A percentile compares a stretch with the other conserved stretches of the same genome.
Conservation (phyloP, 2,113 vertebrate species). For the Leucoraja erinaceus region DNA sequence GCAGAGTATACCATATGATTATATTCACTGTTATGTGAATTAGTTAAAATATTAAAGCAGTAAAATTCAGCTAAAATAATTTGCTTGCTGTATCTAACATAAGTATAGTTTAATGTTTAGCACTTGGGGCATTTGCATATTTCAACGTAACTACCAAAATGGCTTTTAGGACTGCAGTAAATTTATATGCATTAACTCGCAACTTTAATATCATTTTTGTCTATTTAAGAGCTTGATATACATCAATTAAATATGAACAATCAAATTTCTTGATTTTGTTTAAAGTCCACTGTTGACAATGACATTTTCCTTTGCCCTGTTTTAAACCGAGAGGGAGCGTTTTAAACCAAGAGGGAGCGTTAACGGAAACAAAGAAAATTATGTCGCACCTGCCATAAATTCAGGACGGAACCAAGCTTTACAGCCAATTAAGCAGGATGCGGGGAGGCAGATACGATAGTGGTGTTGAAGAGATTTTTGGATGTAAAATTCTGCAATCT, state of each 20-base stretch:
- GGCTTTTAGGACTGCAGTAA: not conserved
- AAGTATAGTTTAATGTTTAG: not conserved
- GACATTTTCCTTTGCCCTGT: not conserved
- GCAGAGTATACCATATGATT: not conserved
- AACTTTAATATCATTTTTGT: not conserved
- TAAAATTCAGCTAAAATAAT: not conserved
- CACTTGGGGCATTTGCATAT: not conserved
- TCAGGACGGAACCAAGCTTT: not conserved
- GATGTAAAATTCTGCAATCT: not conserved
- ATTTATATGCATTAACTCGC: not conserved
- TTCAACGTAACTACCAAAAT: not conserved
- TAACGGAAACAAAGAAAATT: not conserved
- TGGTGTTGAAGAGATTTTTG: too few species aligned
- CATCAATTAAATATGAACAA: not conserved
- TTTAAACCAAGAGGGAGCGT: not conserved
- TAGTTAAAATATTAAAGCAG: not conserved
- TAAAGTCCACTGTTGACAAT: not conserved
- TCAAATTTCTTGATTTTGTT: not conserved
- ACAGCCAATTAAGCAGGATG: not conserved
- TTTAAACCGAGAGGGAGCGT: not conserved
- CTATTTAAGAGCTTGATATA: not conserved
- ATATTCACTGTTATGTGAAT: not conserved
- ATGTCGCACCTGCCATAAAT: not conserved
- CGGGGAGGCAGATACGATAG: too few species aligned
- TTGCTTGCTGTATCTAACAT: not conserved